Evolutionary conservation across 2,797 vertebrate genomes (phyloP).

Genomic region (Coccyzus lansbergi): DNA sequence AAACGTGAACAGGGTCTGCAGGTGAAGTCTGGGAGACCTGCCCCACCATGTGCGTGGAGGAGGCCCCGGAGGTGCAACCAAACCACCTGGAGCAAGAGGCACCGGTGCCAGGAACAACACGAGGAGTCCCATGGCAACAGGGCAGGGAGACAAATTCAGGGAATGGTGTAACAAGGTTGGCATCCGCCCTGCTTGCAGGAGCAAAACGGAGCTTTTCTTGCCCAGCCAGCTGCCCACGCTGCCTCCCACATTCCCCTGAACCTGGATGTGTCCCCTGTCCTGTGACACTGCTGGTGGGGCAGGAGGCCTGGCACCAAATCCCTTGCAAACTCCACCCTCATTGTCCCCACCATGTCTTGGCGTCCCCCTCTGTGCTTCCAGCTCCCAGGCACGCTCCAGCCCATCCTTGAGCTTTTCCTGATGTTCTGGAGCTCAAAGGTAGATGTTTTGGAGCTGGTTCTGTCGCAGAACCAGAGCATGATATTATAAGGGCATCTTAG

Average conservation of each 20-base stretch:
- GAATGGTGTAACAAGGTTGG: neutral
- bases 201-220: neutral
- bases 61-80: rapidly evolving
- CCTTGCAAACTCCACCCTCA: neutral
- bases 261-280: neutral
- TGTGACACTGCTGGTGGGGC: neutral
- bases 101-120: neutral
- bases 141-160: neutral
- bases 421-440: neutral
- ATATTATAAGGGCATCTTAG: neutral
- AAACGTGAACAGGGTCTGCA: neutral
- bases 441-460: neutral
- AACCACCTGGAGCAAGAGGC: neutral
- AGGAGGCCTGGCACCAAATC: neutral
- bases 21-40: neutral
- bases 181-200: neutral
- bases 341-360: rapidly evolving
- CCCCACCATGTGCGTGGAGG: rapidly evolving
- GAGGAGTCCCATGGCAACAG: neutral
- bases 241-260: neutral
- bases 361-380: neutral
- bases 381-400: neutral
- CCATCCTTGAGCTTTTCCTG: neutral
- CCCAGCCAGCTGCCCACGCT: rapidly evolving
- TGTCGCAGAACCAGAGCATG: neutral